Evolutionary conservation across 2,797 vertebrate species (phyloP).

Genomic region (Mallotus villosus): DNA sequence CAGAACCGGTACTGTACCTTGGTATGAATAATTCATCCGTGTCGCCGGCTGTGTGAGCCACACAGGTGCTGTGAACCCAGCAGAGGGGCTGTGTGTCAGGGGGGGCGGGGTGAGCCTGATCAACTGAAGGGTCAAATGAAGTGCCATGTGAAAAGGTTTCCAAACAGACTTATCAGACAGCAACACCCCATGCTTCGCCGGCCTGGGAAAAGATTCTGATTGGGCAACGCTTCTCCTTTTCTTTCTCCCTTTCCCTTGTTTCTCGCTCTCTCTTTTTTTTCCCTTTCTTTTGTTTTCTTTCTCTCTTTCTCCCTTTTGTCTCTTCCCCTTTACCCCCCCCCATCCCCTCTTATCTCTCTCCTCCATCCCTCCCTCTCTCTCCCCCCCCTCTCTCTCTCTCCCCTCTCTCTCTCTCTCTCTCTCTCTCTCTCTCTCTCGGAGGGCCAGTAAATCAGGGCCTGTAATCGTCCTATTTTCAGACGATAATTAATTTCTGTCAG

Average conservation of each 20-base stretch:
- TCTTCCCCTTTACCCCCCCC: background rate
- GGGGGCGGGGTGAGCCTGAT: background rate
- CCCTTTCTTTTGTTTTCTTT: background rate
- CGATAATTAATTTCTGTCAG: slow-evolving; percentile 62
- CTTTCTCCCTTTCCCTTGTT: background rate
- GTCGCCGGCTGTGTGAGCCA: background rate
- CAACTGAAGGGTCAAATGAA: too few species aligned
- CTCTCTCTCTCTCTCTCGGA: slow-evolving; percentile 28
- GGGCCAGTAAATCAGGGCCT: slow-evolving; percentile 38
- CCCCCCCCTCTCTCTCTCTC: background rate
- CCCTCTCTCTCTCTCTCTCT: background rate
- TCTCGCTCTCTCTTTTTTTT: background rate
- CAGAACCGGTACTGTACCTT: background rate
- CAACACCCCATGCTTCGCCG: too few species aligned
- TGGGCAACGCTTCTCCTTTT: background rate
- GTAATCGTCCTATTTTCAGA: slow-evolving; percentile 52
- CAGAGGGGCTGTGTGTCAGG: background rate
- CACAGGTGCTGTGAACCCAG: background rate
- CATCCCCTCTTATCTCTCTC: background rate
- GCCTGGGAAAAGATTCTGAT: too few species aligned
- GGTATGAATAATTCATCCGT: slow-evolving; percentile 14
- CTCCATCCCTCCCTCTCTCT: background rate
- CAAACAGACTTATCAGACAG: too few species aligned
- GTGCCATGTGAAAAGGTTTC: too few species aligned
- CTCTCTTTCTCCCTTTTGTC: background rate